Base-by-base conservation (phyloP, 2,113 vertebrate genomes). In the Carlito syrichta region DNA sequence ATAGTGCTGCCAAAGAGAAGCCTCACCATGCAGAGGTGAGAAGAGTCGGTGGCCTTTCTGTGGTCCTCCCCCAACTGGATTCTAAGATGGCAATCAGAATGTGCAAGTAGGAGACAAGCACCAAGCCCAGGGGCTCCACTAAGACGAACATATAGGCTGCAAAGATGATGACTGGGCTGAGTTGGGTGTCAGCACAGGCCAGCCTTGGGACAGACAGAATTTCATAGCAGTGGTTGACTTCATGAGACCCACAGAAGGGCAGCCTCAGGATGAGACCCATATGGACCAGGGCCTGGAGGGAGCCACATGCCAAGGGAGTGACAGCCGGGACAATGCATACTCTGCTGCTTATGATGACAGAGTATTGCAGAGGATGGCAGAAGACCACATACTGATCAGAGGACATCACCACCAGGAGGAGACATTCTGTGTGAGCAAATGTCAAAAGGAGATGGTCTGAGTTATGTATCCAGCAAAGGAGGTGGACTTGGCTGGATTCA, bases 211-310 rank as follows among this genome's bases (percentile, higher is more conserved):
- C 86, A 40, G 94, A 79, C n/a, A 95, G 81, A 38, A 97, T 91
- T 77, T 98, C 97, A 71, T 94, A 98, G 78, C 88, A 97, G 62
- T 98, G 97, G 12, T 97, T 95, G 84, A 97, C 87, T 45, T 89
- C 11, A 0, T 92, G 88, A 43, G 92, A 76, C 23, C 88, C 77
- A 76, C 96, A 98, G 62, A 97, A 98, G 68, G 93, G 92, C 16
- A 97, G 43, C 6, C 52, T 94, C 3, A 97, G 89, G 23, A 96
- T 30, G 11, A 93, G 91, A 13, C 12, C 3, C 11, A 91, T 35
- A 19, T 97, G 94, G 23, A 77, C 22, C 38, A 96, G 8, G 1
- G 93, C 60, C 35, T 93, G 27, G 5, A 97, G 62, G 35, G 27
- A 96, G 19, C 79, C 78, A 50, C 68, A 52, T 4, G 30, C 4